phyloP scores from a whole-genome alignment of 1,140 invertebrate species.

The Mercenaria mercenaria region DNA sequence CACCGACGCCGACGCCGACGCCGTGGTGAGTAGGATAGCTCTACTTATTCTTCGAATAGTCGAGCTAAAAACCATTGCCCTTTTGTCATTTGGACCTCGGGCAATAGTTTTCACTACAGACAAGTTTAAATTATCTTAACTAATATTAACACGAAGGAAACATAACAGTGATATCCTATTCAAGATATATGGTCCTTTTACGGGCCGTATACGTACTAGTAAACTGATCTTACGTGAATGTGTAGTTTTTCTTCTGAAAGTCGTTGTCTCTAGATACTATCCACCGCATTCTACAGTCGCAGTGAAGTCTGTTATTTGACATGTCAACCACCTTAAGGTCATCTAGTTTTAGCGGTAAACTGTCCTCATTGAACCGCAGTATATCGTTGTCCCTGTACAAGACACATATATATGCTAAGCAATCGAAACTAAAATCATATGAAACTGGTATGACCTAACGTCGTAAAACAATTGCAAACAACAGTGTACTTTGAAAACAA shows the following conservation, averaged over 20 bases:
- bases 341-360: conserved; percentile 43
- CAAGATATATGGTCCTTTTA: no score
- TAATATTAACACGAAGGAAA: no score
- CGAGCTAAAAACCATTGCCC: no score
- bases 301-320: conserved; percentile 24
- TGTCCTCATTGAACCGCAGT: background rate
- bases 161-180: no score
- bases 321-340: conserved; percentile 4
- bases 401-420: background rate
- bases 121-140: no score
- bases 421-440: background rate
- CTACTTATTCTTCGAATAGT: no score
- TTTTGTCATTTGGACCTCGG: no score
- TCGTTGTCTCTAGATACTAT: background rate
- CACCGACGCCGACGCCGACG: no score
- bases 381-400: conserved; percentile 52
- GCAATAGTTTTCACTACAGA: no score
- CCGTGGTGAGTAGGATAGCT: no score
- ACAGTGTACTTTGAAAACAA: no score
- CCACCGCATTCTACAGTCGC: conserved; percentile 61
- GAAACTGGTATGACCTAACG: background rate
- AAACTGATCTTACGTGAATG: background rate
- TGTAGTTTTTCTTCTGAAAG: background rate
- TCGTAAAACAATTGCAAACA: background rate
- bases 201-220: no score